A percentile compares a stretch with the other conserved stretches of the same genome.
These are phyloP conservation scores for Chrysogorgia sp. DNA, from an alignment of 92 coral and sea anemone species.

Conservation along the genomic window DNA sequence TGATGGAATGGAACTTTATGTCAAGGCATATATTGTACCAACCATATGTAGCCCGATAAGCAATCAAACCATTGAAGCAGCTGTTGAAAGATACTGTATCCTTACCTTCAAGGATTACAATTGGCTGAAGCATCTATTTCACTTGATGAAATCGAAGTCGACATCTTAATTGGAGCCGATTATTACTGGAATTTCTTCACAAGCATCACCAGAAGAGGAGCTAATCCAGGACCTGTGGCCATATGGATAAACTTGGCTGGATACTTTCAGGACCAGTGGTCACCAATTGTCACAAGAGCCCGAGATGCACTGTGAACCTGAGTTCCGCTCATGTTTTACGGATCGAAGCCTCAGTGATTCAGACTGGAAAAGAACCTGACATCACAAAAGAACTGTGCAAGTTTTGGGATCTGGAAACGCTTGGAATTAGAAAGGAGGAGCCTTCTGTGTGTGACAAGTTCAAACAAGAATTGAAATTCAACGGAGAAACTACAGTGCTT, in stretches of 20 bases:
- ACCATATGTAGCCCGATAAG: conserved; percentile 54
- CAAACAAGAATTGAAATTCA: too few species aligned
- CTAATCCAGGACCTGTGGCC: neutral
- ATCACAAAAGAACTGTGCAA: too few species aligned
- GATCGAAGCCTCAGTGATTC: too few species aligned
- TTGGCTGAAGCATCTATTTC: conserved; percentile 50
- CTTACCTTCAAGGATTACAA: conserved; percentile 48
- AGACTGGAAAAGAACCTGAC: too few species aligned
- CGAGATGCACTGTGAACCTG: neutral
- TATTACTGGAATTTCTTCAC: too few species aligned
- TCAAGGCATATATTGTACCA: conserved; percentile 56
- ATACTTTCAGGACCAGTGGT: neutral
- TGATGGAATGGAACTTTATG: too few species aligned
- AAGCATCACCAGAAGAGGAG: conserved; percentile 12
- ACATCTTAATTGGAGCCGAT: too few species aligned
- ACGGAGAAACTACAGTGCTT: too few species aligned
- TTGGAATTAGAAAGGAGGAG: too few species aligned
- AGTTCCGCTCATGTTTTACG: neutral
- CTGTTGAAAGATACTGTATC: conserved; percentile 31
- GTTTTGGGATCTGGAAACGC: too few species aligned
- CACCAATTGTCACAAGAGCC: neutral
- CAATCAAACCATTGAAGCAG: conserved; percentile 43
- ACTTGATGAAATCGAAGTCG: conserved; percentile 12
- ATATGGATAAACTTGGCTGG: neutral
- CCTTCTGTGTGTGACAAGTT: too few species aligned